These are phyloP conservation scores for Erynnis tages DNA, from an alignment of 2,888 invertebrate genomes.

Conservation along the genomic window DNA sequence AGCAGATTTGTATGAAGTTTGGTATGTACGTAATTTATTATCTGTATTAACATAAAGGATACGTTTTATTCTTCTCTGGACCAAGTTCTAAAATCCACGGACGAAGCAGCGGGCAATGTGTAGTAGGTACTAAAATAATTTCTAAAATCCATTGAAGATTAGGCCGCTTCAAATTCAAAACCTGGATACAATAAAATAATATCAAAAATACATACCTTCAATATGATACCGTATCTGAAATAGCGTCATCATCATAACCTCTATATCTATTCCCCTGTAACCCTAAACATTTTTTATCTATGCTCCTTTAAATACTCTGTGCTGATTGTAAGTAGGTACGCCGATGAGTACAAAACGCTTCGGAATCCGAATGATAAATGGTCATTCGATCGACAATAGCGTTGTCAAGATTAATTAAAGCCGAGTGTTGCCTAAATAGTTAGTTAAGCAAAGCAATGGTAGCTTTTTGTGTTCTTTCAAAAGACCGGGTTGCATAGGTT, in stretches of 20 bases:
- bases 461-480: conserved; percentile 27
- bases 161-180: too few relatives aligned
- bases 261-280: background rate
- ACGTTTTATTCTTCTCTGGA: too few relatives aligned
- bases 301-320: conserved; percentile 5
- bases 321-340: conserved; percentile 19
- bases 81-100: too few relatives aligned
- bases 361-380: conserved; percentile 62
- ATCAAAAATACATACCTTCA: too few relatives aligned
- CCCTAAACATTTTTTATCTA: conserved; percentile 9
- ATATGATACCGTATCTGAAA: too few relatives aligned
- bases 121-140: too few relatives aligned
- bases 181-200: too few relatives aligned
- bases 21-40: too few relatives aligned
- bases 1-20: too few relatives aligned
- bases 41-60: too few relatives aligned
- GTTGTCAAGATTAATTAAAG: conserved; percentile 79
- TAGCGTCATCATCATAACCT: background rate
- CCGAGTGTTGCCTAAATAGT: conserved; percentile 72
- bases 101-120: too few relatives aligned
- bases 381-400: conserved; percentile 61
- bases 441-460: conserved; percentile 56
- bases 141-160: too few relatives aligned
- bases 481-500: conserved; percentile 13
- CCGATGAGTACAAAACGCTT: conserved; percentile 18